Evolutionary conservation across 2,797 vertebrate species (phyloP).

Genomic region (Poecilia gillii): DNA sequence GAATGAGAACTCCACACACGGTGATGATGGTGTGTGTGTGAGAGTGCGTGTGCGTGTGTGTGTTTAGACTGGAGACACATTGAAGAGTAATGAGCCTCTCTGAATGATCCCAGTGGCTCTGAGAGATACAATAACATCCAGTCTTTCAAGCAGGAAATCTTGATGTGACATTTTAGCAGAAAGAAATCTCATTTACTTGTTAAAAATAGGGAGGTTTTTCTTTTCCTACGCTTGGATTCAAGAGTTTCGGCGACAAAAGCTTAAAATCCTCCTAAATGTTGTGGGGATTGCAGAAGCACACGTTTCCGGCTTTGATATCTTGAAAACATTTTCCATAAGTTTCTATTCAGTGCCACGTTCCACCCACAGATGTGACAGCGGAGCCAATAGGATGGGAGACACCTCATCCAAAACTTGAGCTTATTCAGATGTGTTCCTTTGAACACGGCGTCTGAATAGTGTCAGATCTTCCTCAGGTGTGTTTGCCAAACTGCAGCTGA

Average conservation of each 20-base stretch:
- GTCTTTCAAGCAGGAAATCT: conserved; percentile 42
- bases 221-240: conserved; percentile 13
- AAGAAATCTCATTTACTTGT: conserved; percentile 44
- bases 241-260: conserved; percentile 8
- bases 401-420: conserved; percentile 36
- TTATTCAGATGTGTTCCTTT: conserved; percentile 21
- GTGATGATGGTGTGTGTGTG: neutral
- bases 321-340: conserved; percentile 18
- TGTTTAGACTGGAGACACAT: conserved; percentile 21
- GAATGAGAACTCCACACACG: conserved; percentile 20
- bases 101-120: conserved; percentile 50
- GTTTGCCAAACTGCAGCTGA: conserved; percentile 50
- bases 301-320: conserved; percentile 20
- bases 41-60: conserved; percentile 16
- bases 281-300: conserved; percentile 10
- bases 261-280: conserved; percentile 10
- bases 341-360: conserved; percentile 11
- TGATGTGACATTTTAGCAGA: conserved; percentile 64
- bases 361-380: conserved; percentile 48
- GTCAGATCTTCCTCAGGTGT: conserved; percentile 28
- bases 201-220: conserved; percentile 14
- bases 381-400: conserved; percentile 30
- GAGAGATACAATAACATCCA: conserved; percentile 41
- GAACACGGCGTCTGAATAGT: conserved; percentile 2
- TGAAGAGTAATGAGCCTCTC: conserved; percentile 65